Evolutionary conservation across 2,888 invertebrate species (phyloP), one percentile per base, ranked within the genome.

Genomic region (Chrysolina haemoptera): DNA sequence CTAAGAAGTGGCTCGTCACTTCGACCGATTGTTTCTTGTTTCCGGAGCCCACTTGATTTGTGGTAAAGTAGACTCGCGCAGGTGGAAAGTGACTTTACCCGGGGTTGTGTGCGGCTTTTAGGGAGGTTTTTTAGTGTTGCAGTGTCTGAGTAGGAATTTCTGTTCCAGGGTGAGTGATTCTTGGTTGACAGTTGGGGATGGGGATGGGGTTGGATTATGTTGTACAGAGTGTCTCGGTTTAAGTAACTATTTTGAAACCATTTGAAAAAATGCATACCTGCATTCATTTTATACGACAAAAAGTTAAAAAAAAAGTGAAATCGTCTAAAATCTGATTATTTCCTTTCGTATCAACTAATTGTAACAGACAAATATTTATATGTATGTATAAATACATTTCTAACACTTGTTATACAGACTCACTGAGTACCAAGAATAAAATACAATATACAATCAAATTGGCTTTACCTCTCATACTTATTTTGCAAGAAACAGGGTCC

Each of bases 1-100:
- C 50, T 43, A 70, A 70, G 69, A 74, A 73, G 63, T 68, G 46
- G 16, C 68, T 62, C 67, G 73, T 46, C 62, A 46, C 70, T 68
- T 48, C 27, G 16, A 16, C 11, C 66, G 48, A 35, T 65, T 46
- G 66, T 48, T 65, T 65, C 46, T 46, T 6, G 65, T 27, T 46
- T 50, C 50, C 18, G 12, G 50, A 53, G 35, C 27, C 9, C 59
- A n/a, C 35, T 59, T 6, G 35, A 59, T 35, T n/a, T 4, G 53
- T 18, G 66, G 48, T 27, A 22, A 66, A 53, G 67, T 67, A 67
- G 67, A 67, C 67, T 67, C 41, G 20, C 40, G 10, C 20, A 1
- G 40, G 53, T 67, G 40, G 40, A 67, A 67, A 67, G 67, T 67
- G 67, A 53, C 67, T 67, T 67, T 53, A 53, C 50, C 22, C 22